Base-by-base conservation (phyloP, 2,888 invertebrate species). In the Rosalia funebris region DNA sequence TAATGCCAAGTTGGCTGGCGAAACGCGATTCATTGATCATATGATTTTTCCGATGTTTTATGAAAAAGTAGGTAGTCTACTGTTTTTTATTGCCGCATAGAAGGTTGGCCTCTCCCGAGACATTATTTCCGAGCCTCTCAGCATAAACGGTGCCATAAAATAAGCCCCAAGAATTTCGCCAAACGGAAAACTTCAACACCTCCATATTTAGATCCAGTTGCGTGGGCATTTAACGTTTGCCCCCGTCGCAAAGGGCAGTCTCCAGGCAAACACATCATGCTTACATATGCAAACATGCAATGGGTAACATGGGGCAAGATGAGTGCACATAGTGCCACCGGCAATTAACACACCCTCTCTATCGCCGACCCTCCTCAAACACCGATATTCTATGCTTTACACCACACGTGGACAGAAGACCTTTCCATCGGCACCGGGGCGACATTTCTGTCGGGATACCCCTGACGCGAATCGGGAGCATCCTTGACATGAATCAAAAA, bases 341-440 rank as follows among this genome's bases (percentile, higher is more conserved):
- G 75, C 77, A 77, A 77, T 77, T 77, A 77, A 77, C 77, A 75
- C 76, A 74, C 77, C 76, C 77, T 73, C 68, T 65, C 68, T 69
- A 69, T 67, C 50, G 68, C 70, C 71, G 70, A 75, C 75, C 73
- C 72, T 71, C 71, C 70, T 73, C 74, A 72, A 72, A 71, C 71
- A 73, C 64, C 66, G 71, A 71, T 63, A 57, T 64, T 65, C 62
- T 52, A 62, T 65, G 63, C n/a, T n/a, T 61, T 62, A 68, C 63
- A 66, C 70, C 69, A 68, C 68, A 69, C 69, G 62, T 63, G 69
- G 63, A 63, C 44, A 19, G 11, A 19, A 11, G 14, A 10, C 48
- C 36, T 12, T n/a, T 34, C 17, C 36, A 48, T 19, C n/a, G 19
- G 17, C 48, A 36, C 20, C 19, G 12, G 19, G 12, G 44, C 2